phyloP scores from a whole-genome alignment of 2,113 vertebrate genomes.

The Cygnus buccinator region DNA sequence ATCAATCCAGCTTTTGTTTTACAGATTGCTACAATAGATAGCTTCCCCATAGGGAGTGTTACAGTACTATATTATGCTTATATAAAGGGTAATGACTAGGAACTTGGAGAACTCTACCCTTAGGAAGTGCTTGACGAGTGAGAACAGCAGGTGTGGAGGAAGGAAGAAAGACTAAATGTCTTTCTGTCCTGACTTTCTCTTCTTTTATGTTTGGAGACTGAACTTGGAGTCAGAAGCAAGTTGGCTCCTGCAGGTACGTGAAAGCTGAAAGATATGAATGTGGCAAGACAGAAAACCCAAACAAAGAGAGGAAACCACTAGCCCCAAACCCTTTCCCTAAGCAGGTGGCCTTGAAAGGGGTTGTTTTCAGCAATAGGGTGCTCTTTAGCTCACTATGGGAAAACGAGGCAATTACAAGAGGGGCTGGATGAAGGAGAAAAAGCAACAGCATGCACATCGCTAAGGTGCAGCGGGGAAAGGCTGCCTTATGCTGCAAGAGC shows the following conservation, averaged over 20 bases:
- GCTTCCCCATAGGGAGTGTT: constrained; percentile 34
- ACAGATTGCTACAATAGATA: constrained; percentile 53
- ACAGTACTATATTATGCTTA: constrained; percentile 49
- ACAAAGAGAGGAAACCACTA: background rate
- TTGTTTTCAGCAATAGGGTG: background rate
- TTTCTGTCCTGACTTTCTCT: constrained; percentile 45
- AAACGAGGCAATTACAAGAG: background rate
- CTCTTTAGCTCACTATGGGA: background rate
- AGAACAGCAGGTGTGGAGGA: constrained; percentile 52
- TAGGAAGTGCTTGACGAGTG: background rate
- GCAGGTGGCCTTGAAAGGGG: background rate
- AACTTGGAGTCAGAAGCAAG: background rate
- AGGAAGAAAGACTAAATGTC: constrained; percentile 42
- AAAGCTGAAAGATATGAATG: background rate
- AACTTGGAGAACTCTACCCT: constrained; percentile 49
- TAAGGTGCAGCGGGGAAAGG: background rate
- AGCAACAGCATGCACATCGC: fast-evolving
- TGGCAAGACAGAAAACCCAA: background rate
- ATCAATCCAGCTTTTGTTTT: constrained; percentile 66
- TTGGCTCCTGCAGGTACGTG: background rate
- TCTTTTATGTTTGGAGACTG: constrained; percentile 42
- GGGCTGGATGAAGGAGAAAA: background rate
- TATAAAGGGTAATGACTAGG: constrained; percentile 62
- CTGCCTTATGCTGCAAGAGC: fast-evolving
- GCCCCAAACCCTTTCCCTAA: background rate